Base-by-base conservation (phyloP, 2,113 vertebrate genomes). In the Pundamilia nyererei region DNA sequence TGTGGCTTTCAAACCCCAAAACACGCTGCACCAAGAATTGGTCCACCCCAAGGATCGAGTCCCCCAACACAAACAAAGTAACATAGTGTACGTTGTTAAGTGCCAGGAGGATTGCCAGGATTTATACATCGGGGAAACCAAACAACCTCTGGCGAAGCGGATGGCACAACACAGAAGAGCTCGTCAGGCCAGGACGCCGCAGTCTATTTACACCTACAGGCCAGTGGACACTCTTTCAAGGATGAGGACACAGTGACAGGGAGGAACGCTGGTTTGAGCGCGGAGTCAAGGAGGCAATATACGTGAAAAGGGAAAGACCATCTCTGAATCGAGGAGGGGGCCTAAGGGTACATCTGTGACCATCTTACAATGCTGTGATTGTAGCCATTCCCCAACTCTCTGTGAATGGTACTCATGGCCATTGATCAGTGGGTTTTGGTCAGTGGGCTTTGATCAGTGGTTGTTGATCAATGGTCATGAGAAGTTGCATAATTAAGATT, bases 11-110 rank as follows among this genome's bases (percentile, higher is more conserved):
- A 54, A 54, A 54, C 53, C 53, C n/a, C n/a, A 21, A 53, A 53
- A 53, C 51, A 21, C 5, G 2, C n/a, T 53, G n/a, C 5, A 0
- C n/a, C 51, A 11, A 53, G 0, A 53, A 53, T 11, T 53, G 19
- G 9, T 53, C 9, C 19, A 53, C 51, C 5, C 1, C 51, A 53
- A 53, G 5, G 51, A 21, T 53, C 2, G 9, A 19, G 51, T 53
- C 51, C 9, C 49, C 51, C 0, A 5, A 53, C 51, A 53, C 51
- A 53, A 53, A 21, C 51, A 53, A 0, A 21, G 19, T 53, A n/a
- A 1, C 19, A n/a, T 53, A n/a, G 49, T 53, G 19, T 53, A 53
- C 2, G 2, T 2, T 21, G 51, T 53, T 53, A 21, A 21, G 19
- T 21, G 51, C 51, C 51, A 54, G 9, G 9, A 21, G n/a, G n/a